Conservation (phyloP, 2,888 invertebrate genomes). For the Pristionchus japonicus region DNA sequence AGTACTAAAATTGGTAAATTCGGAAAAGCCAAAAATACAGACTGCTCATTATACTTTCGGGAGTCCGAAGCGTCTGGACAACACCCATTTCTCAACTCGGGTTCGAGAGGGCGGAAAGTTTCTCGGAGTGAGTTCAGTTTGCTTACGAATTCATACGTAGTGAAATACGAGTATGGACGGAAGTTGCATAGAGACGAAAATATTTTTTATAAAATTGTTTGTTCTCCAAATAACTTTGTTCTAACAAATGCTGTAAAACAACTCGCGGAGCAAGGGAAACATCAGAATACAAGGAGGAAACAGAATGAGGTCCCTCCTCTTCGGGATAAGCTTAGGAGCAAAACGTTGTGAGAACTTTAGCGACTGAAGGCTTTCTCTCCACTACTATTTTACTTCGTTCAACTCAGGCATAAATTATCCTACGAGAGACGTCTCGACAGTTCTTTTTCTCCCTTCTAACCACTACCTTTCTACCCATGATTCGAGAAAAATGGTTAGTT, state of each 20-base stretch:
- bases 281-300: neutral
- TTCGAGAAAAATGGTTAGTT: neutral
- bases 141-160: neutral
- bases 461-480: neutral
- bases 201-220: neutral
- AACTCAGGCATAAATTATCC: constrained; percentile 21
- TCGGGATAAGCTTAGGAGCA: neutral
- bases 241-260: neutral
- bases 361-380: neutral
- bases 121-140: neutral
- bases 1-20: too few relatives aligned
- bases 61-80: neutral
- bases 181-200: neutral
- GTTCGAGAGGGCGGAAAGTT: neutral
- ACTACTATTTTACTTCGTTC: neutral
- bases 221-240: neutral
- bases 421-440: neutral
- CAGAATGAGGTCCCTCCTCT: constrained; percentile 36
- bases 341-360: constrained; percentile 27
- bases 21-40: neutral
- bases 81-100: neutral
- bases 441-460: neutral
- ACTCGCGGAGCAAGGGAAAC: neutral
- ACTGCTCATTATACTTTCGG: neutral
- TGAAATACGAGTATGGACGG: neutral